phyloP scores from a whole-genome alignment of 2,797 vertebrate species.

The Paramormyrops hopkinsi region DNA sequence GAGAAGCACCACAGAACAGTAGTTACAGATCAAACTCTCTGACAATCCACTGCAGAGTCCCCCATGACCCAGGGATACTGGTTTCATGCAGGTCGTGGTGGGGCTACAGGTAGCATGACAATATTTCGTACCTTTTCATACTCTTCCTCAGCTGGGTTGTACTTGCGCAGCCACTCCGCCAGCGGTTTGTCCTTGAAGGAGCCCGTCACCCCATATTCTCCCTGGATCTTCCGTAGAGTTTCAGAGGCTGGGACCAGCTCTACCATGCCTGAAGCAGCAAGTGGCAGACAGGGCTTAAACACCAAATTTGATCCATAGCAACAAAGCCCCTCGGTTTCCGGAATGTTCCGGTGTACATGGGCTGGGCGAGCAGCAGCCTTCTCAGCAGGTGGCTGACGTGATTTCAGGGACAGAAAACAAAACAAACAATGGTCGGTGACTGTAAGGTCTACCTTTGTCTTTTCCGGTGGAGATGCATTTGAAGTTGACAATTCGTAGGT shows the following conservation, averaged over 20 bases:
- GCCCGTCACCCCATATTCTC: slow-evolving; percentile 94
- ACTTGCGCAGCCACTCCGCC: slow-evolving; percentile 94
- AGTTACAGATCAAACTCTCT: not conserved
- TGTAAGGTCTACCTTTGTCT: slow-evolving; percentile 71
- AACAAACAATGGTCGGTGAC: not conserved
- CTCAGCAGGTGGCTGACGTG: not conserved
- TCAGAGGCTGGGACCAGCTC: slow-evolving; percentile 93
- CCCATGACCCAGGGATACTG: not conserved
- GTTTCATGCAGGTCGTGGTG: not conserved
- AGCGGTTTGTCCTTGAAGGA: slow-evolving; percentile 98
- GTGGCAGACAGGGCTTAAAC: not conserved
- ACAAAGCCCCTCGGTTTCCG: not conserved
- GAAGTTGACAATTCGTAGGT: slow-evolving; percentile 94
- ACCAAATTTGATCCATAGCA: not conserved
- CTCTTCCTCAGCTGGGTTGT: slow-evolving; percentile 95
- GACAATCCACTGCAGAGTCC: not conserved
- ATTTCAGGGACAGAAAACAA: not conserved
- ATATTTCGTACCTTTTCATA: slow-evolving; percentile 83
- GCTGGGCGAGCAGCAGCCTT: not conserved
- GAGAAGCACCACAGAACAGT: slow-evolving; percentile 9
- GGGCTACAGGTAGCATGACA: not conserved
- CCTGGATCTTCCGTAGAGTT: slow-evolving; percentile 95
- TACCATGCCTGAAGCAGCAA: slow-evolving; percentile 77
- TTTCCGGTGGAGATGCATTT: slow-evolving; percentile 94
- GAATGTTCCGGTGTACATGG: not conserved